Conservation (phyloP, 2,888 invertebrate species). For the Callyntrura guangdongensis region DNA sequence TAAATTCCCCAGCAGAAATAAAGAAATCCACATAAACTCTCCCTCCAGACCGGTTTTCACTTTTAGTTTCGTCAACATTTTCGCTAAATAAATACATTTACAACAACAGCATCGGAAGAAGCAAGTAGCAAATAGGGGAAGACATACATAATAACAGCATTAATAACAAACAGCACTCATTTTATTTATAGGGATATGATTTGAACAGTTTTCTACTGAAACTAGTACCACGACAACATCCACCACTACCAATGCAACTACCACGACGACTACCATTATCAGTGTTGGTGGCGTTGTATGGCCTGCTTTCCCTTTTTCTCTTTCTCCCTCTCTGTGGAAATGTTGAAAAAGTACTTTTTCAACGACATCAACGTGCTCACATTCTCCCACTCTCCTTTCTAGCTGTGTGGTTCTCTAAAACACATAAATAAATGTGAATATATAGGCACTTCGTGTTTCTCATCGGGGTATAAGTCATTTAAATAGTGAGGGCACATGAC, state of each 20-base stretch:
- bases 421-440: conserved; percentile 51
- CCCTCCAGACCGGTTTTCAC: conserved; percentile 54
- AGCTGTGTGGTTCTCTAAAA: conserved; percentile 31
- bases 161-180: conserved; percentile 24
- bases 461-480: conserved; percentile 48
- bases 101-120: neutral
- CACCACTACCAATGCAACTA: neutral
- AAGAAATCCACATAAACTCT: conserved; percentile 48
- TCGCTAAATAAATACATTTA: conserved; percentile 34
- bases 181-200: conserved; percentile 19
- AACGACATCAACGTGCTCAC: conserved; percentile 55
- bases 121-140: neutral
- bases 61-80: conserved; percentile 53
- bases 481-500: conserved; percentile 21
- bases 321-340: neutral
- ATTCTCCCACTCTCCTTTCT: conserved; percentile 23
- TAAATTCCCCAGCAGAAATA: neutral
- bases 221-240: conserved; percentile 1
- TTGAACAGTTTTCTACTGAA: conserved; percentile 4
- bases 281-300: neutral
- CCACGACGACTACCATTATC: neutral
- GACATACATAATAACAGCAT: no score
- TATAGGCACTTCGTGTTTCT: conserved; percentile 50
- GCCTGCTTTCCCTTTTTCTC: neutral
- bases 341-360: conserved; percentile 55